Percentiles rank a stretch among this genome's conserved stretches.
These are phyloP conservation scores for Drosophila mercatorum DNA, from an alignment of 2,888 invertebrate genomes.

Conservation along the genomic window DNA sequence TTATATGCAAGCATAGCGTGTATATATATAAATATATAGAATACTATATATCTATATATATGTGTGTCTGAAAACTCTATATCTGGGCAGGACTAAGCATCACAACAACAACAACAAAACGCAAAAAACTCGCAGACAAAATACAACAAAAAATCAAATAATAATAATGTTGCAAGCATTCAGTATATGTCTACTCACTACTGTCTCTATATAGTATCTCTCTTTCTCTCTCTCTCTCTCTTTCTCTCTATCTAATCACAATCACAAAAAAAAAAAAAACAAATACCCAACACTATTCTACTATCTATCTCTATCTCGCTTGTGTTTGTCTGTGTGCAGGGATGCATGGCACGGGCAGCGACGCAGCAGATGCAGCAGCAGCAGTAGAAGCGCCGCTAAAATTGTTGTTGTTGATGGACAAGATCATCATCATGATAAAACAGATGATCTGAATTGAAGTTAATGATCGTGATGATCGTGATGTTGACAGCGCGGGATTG, in stretches of 20 bases:
- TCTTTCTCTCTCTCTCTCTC: conserved; percentile 30
- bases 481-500: conserved; percentile 41
- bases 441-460: conserved; percentile 29
- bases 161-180: conserved; percentile 42
- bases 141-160: conserved; percentile 29
- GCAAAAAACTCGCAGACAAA: conserved; percentile 71
- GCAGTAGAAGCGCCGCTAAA: conserved; percentile 32
- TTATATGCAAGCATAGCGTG: conserved; percentile 60
- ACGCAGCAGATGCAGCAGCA: conserved; percentile 43
- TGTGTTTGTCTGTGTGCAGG: conserved; percentile 88
- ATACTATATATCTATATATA: conserved; percentile 39
- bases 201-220: conserved; percentile 47
- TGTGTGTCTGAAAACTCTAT: conserved; percentile 58
- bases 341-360: conserved; percentile 82
- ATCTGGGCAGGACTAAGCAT: conserved; percentile 76
- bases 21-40: conserved; percentile 47
- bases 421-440: conserved; percentile 30
- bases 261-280: conserved; percentile 53
- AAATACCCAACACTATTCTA: conserved; percentile 75
- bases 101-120: conserved; percentile 63
- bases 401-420: conserved; percentile 68
- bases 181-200: conserved; percentile 55
- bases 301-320: conserved; percentile 85
- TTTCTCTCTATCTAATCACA: conserved; percentile 54
- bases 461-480: conserved; percentile 24